These are phyloP conservation scores for Cavia aperea DNA, from an alignment of 2,113 vertebrate species.

Conservation along the genomic window DNA sequence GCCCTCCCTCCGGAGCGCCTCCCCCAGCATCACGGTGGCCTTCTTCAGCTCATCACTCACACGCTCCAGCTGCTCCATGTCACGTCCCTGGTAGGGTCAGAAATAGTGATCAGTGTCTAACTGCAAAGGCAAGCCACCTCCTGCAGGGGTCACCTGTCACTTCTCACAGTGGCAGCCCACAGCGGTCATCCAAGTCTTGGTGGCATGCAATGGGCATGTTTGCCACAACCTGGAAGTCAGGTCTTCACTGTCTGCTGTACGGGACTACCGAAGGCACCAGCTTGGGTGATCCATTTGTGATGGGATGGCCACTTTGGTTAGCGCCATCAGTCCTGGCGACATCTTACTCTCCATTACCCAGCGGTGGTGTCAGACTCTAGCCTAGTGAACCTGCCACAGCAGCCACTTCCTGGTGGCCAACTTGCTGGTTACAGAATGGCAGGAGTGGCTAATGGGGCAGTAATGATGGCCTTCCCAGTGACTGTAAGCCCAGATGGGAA, in stretches of 20 bases:
- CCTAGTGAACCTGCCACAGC: background rate
- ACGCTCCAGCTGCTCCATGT: constrained; percentile 76
- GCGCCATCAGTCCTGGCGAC: background rate
- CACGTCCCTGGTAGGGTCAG: constrained; percentile 46
- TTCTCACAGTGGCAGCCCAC: background rate
- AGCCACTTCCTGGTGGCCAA: background rate
- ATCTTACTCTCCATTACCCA: background rate
- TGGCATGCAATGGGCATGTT: rapidly evolving
- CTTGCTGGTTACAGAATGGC: background rate
- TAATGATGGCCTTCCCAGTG: background rate
- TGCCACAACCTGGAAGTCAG: background rate
- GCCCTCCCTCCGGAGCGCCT: constrained; percentile 68
- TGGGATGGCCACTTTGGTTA: background rate
- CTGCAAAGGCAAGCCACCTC: background rate
- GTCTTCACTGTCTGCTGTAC: rapidly evolving
- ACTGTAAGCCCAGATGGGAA: rapidly evolving
- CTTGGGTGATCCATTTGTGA: background rate
- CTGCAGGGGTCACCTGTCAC: background rate
- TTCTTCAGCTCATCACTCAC: constrained; percentile 79
- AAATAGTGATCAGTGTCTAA: background rate
- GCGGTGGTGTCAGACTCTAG: background rate
- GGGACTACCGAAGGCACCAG: background rate
- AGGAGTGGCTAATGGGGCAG: background rate
- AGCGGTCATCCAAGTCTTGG: background rate
- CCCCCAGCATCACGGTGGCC: constrained; percentile 77